Base-by-base conservation (phyloP, 1,140 invertebrate genomes). In the Bemisia tabaci region DNA sequence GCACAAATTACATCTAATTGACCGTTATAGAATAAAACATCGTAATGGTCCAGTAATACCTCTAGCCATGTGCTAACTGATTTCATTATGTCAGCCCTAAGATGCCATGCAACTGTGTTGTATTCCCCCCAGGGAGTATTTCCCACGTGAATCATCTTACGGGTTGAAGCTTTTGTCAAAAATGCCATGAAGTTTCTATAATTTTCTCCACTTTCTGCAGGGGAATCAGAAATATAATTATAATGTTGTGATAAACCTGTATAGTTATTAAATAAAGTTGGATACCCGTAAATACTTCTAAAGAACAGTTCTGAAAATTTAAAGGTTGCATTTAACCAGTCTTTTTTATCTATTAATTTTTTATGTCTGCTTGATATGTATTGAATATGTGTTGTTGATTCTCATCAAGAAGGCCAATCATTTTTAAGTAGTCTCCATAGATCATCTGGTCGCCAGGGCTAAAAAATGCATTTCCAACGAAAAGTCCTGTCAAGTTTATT, bases 1-100 rank as follows among this genome's bases (percentile, higher is more conserved):
- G 90, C 86, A 1, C 92, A 86, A 71, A 93, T 91, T 22, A 94
- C 87, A 74, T 94, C 91, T 48, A 94, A 73, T 73, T 93, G 90
- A 0, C 91, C 91, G 73, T 85, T 92, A 74, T 92, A 94, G 63
- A 89, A 81, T 2, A 89, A 77, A 2, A 88, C 82, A 74, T 82
- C 82, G 71, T 91, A 91, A 48, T 48, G 62, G 73, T 84, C 70
- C 80, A 84, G 67, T 0, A 95, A 75, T 65, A 87, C 84, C 5
- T 83, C 79, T 61, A 96, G 78, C 83, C 85, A 87, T 1, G 84
- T 84, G 59, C 88, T 87, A 24, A 92, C 84, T 0, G 88, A 90
- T 71, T 92, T 82, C 85, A 94, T 91, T 0, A 95, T 81, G 79
- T 96, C 94, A 25, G 80, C 74, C 63, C 85, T 82, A 5, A 95